These are phyloP conservation scores for Helobdella robusta DNA, from an alignment of 2,888 invertebrate species.

Conservation along the genomic window DNA sequence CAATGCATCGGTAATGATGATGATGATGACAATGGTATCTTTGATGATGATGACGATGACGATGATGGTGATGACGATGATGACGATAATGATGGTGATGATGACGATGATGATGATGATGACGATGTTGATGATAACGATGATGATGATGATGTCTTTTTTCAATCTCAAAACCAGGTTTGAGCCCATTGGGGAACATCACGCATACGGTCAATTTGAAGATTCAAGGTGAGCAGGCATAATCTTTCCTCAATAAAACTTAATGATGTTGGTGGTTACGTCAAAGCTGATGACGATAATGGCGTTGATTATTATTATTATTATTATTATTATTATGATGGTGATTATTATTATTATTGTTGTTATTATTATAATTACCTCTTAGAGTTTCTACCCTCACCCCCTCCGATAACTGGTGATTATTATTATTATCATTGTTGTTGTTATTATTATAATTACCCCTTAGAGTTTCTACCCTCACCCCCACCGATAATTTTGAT, in stretches of 20 bases:
- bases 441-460: not conserved
- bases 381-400: no score
- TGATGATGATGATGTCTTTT: conserved; percentile 21
- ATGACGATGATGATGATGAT: conserved; percentile 23
- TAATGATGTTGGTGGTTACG: no score
- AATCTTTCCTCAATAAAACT: no score
- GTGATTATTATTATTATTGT: no score
- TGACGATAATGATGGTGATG: conserved; percentile 18
- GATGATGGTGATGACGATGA: conserved; percentile 5
- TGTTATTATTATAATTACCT: no score
- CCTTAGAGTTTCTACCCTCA: conserved; percentile 42
- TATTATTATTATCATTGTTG: no score
- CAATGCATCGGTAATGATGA: conserved; percentile 38
- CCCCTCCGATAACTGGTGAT: no score
- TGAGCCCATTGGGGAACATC: not conserved
- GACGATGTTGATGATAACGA: conserved; percentile 23
- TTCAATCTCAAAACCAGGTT: no score
- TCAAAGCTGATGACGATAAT: no score
- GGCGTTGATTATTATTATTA: no score
- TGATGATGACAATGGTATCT: not conserved
- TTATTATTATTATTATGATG: no score
- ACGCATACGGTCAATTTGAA: not conserved
- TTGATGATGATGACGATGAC: not conserved
- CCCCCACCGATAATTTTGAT: conserved; percentile 75
- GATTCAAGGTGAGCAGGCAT: no score